Percentiles rank a stretch among this genome's conserved stretches.
phyloP scores from a whole-genome alignment of 1,140 invertebrate genomes.

The Ceratosolen fusciceps region DNA sequence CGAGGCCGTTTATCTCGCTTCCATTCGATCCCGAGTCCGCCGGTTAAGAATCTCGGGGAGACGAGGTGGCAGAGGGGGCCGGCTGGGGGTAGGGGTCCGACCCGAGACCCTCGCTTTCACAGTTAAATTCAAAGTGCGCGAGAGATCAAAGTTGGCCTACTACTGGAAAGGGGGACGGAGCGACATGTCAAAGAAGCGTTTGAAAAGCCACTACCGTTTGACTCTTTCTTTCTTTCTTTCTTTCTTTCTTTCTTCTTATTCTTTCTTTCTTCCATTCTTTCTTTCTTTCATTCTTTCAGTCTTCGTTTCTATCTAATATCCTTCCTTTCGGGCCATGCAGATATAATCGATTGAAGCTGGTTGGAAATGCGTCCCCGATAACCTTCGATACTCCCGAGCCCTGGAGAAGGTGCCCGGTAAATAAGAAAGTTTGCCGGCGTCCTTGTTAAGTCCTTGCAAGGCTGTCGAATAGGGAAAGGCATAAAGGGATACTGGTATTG shows the following conservation, averaged over 20 bases:
- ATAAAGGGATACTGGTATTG: background rate
- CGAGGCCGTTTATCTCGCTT: constrained; percentile 1
- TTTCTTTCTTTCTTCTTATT: no score
- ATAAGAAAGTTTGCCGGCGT: constrained; percentile 57
- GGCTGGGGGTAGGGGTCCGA: constrained; percentile 24
- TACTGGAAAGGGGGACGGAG: constrained; percentile 9
- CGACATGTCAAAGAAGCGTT: constrained; percentile 1
- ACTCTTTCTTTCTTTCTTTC: no score
- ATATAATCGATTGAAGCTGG: background rate
- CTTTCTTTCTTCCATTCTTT: no score
- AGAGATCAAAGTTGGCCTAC: constrained; percentile 55
- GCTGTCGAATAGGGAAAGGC: no score
- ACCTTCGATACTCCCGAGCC: constrained; percentile 49
- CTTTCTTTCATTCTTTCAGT: no score
- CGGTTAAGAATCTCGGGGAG: background rate
- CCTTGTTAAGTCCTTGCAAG: no score
- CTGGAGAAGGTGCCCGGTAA: constrained; percentile 52
- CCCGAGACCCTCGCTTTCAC: constrained; percentile 54
- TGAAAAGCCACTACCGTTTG: no score
- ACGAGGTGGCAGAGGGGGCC: background rate
- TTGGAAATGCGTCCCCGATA: no score
- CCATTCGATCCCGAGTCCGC: background rate
- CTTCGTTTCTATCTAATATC: background rate
- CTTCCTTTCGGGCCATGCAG: background rate
- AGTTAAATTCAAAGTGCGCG: constrained; percentile 52